These are phyloP conservation scores for Premnoplex brunnescens DNA, from an alignment of 2,797 vertebrate genomes.

Conservation along the genomic window DNA sequence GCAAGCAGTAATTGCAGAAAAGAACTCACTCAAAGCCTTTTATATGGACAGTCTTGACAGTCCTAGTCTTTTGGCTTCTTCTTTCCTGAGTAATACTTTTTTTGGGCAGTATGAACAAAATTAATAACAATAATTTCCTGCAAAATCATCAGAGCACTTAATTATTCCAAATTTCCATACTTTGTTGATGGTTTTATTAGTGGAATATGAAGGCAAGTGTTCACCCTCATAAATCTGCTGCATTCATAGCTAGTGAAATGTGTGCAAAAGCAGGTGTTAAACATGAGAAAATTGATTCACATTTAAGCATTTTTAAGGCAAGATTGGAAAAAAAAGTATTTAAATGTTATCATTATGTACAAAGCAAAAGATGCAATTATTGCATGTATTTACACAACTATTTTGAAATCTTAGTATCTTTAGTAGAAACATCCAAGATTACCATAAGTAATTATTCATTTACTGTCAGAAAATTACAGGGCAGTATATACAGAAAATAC, in stretches of 20 bases:
- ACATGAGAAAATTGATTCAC: neutral
- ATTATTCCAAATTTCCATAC: neutral
- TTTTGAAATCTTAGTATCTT: neutral
- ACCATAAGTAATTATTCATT: neutral
- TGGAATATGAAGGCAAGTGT: neutral
- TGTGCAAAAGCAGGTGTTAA: neutral
- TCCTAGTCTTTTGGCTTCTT: neutral
- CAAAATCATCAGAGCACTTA: neutral
- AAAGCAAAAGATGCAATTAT: neutral
- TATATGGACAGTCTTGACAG: neutral
- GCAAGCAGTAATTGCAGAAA: neutral
- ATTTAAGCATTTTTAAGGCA: neutral
- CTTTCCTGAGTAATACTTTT: neutral
- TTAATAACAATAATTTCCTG: neutral
- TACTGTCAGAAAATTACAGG: neutral
- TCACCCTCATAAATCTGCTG: neutral
- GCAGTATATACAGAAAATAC: neutral
- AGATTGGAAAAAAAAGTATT: neutral
- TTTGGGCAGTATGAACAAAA: neutral
- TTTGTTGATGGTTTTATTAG: neutral
- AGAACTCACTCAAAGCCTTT: neutral
- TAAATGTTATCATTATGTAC: neutral
- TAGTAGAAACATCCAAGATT: neutral
- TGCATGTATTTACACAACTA: neutral
- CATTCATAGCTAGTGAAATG: neutral